Percentiles rank a stretch among this genome's conserved stretches.
Conservation (phyloP, 2,797 vertebrate genomes). For the Danio kyathit region DNA sequence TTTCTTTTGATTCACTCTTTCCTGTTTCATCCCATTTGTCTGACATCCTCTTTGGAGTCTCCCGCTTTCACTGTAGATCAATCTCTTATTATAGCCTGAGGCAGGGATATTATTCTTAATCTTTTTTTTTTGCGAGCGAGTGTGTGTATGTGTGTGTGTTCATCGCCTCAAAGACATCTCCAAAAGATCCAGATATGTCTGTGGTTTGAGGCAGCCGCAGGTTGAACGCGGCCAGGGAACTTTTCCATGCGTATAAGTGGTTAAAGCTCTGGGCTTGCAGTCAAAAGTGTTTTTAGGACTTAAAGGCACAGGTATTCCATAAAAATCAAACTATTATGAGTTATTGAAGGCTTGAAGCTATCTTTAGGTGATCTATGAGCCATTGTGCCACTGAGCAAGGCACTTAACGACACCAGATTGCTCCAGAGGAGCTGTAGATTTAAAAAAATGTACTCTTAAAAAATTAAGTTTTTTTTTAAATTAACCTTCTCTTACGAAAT, state of each 20-base stretch:
- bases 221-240: constrained; percentile 21
- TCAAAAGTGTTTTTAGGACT: constrained; percentile 17
- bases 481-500: no score
- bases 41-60: constrained; percentile 64
- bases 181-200: constrained; percentile 48
- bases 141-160: constrained; percentile 41
- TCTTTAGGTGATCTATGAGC: constrained; percentile 23
- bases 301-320: not conserved
- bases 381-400: constrained; percentile 29
- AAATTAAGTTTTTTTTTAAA: not conserved
- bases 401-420: constrained; percentile 21
- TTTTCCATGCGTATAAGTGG: constrained; percentile 22
- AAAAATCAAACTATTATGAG: constrained; percentile 7
- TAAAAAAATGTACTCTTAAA: not conserved
- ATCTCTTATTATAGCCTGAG: constrained; percentile 67
- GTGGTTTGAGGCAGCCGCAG: constrained; percentile 30
- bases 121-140: constrained; percentile 52
- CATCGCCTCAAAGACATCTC: constrained; percentile 76
- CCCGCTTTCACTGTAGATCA: constrained; percentile 66
- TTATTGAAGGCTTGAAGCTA: not conserved
- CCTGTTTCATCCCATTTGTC: constrained; percentile 60
- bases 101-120: constrained; percentile 64
- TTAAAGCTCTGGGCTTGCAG: constrained; percentile 16
- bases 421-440: constrained; percentile 8
- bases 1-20: constrained; percentile 73